Conservation (phyloP, 2,888 invertebrate species). For the Ectobius pallidus region DNA sequence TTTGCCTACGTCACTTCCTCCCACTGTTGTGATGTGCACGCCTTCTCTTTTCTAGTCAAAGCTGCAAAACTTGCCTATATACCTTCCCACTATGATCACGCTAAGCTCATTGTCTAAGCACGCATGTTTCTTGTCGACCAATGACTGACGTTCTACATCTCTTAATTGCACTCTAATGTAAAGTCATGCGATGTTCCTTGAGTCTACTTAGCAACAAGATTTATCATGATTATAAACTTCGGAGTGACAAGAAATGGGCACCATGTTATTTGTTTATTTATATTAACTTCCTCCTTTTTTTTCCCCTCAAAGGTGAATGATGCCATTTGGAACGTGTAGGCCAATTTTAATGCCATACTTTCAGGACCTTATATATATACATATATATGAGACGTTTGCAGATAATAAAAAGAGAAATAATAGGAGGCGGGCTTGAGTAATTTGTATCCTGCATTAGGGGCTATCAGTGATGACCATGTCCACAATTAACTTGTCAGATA, state of each 20-base stretch:
- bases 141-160: slow-evolving; percentile 11
- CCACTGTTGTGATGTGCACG: slow-evolving; percentile 28
- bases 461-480: no score
- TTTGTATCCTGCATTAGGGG: no score
- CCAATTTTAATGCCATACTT: no score
- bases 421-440: no score
- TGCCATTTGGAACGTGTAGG: no score
- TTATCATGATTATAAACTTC: slow-evolving; percentile 2
- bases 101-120: neutral
- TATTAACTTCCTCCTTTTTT: no score
- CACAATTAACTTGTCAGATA: no score
- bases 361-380: no score
- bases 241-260: neutral
- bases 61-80: neutral
- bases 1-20: slow-evolving; percentile 26
- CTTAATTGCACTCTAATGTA: neutral
- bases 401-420: no score
- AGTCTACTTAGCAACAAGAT: neutral
- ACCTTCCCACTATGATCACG: neutral
- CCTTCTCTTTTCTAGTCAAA: slow-evolving; percentile 9
- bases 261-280: neutral
- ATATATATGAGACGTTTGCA: no score
- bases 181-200: neutral
- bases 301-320: no score
- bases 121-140: slow-evolving; percentile 20